Base-by-base conservation (phyloP, 2,797 vertebrate species). In the Myotis myotis region DNA sequence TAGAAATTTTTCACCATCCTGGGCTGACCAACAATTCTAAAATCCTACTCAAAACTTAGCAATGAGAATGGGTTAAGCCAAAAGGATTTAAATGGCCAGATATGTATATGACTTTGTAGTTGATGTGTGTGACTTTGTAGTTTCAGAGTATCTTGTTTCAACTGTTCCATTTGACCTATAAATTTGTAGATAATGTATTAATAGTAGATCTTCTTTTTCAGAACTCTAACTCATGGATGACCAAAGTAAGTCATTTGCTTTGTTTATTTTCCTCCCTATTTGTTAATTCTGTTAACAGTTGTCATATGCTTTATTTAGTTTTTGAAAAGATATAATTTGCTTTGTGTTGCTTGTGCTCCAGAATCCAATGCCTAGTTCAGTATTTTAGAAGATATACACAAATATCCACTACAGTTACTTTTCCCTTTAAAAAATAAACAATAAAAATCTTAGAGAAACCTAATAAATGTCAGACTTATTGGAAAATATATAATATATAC, bases 161-260 rank as follows among this genome's bases (percentile, higher is more conserved):
- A 8, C 16, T 19, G 20, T 93, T 22, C 68, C 28, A 85, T 84
- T 80, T 81, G 30, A 51, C 19, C 25, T 78, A n/a, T 49, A 28
- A 38, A 33, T 53, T 68, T 92, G 6, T 78, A 66, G 8, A 55
- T 8, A 36, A 36, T 44, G 3, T 51, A 55, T 28, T 94, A 93
- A 96, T 44, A 64, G 7, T 28, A 91, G 81, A 19, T 96, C 2
- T 97, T 97, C 7, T 97, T 97, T 98, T 97, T 51, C 97, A 98
- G 98, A 95, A 71, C 64, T 55, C 1, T 96, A 33, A 83, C 60
- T 76, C 81, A 91, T n/a, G 0, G 68, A 96, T 84, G 97, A 96
- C 94, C 76, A 97, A 87, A 72, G 98, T 98, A 97, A 98, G 97
- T 98, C 83, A 91, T 71, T 60, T 78, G 28, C 44, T 75, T 75